Base-by-base conservation (phyloP, 2,113 vertebrate genomes). In the Syngnathoides biaculeatus region DNA sequence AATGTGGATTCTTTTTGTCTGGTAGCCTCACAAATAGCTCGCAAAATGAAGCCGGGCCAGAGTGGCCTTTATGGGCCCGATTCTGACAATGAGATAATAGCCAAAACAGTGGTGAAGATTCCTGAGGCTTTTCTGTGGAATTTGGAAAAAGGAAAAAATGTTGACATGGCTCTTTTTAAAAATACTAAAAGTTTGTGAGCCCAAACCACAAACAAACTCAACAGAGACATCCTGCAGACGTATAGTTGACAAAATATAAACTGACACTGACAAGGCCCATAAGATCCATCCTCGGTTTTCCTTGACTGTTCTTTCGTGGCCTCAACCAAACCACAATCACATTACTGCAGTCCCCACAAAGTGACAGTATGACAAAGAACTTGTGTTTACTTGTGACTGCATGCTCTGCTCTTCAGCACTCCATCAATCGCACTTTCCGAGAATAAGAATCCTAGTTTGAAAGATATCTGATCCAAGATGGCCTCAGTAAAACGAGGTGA, bases 51-150 rank as follows among this genome's bases (percentile, higher is more conserved):
- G 39, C 7, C n/a, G 43, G 60, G 38, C 40, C 13, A 12, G 30
- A 68, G 15, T 4, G 24, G 65, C 26, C 7, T 75, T 65, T 15
- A 52, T 22, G 60, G 65, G 48, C 5, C 67, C 13, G 59, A 69
- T 66, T 74, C 69, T 68, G 45, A 65, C 81, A 78, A 75, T 53
- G 30, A 71, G 22, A 60, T 58, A 47, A 24, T 63, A 40, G 48
- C 27, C 39, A 59, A 67, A 62, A 71, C 45, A 63, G 45, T 65
- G 59, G 53, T 48, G 48, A 80, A 63, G 71, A 83, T 84, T 83
- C 76, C 76, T 84, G 81, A 74, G 83, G 83, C 64, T 81, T 84
- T 57, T 63, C 55, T 61, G 24, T 69, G 73, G 76, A 82, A 77
- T 82, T 74, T 71, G 57, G 69, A 69, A 75, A 71, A 52, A 10